Evolutionary conservation across 2,888 invertebrate genomes (phyloP), one percentile per base, ranked within the genome.

Genomic region (Lissocephala sabroskyi): DNA sequence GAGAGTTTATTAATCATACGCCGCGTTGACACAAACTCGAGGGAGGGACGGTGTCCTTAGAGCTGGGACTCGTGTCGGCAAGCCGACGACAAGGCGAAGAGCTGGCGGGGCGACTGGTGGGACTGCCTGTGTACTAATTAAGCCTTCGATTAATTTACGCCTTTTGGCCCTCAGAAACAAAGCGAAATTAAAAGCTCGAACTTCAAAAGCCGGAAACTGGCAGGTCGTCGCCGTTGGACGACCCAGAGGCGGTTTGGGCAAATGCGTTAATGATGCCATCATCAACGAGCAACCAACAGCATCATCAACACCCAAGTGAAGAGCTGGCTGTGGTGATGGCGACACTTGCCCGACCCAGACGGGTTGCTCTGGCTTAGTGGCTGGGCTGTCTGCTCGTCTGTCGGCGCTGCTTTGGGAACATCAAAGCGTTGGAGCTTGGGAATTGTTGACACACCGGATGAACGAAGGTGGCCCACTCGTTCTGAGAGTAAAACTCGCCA

Each of bases 371-470:
- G 73, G 73, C 53, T 75, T 71, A 75, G 76, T 68, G 62, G 76
- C 76, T 62, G 43, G 29, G 55, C 10, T 35, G 23, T 23, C 23
- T 23, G 23, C 7, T 23, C 9, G 35, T 35, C 13, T 35, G 16
- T 33, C 33, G n/a, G 13, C 35, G 13, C 10, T 35, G 13, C 5
- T 46, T 49, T 45, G 52, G 41, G 49, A 58, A 79, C 78, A 78
- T 79, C 79, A 79, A 79, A 79, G 79, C 76, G 81, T 79, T 79
- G 60, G 79, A 67, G 81, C 81, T 65, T 79, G 79, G 73, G 70
- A 80, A 80, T 79, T 79, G 81, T 75, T 79, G 65, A 70, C 79
- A 79, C 80, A 77, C 70, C 75, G 78, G 79, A 79, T 80, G 70
- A 79, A 56, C 59, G 68, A 56, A 59, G 56, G 45, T 49, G 40